Base-by-base conservation (phyloP, 2,797 vertebrate genomes). In the Phataginus tricuspis region DNA sequence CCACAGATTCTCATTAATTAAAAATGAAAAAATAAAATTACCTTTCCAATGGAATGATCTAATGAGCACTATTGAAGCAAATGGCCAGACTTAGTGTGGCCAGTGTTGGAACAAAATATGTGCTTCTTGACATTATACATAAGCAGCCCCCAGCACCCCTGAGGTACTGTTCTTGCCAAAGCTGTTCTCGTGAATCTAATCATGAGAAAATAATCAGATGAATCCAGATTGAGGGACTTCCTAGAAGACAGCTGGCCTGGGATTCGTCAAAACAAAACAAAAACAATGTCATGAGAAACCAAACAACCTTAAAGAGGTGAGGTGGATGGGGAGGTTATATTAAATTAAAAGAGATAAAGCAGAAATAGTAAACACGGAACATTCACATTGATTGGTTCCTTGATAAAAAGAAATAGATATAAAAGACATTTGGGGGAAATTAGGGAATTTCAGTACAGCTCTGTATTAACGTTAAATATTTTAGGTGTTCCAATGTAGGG, bases 51-150 rank as follows among this genome's bases (percentile, higher is more conserved):
- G 37, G 80, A 63, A 34, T 23, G 10, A 5, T 12, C 80, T 49
- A 21, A 37, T 4, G n/a, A 74, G 10, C 6, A 1, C 6, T 9
- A 29, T 27, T 27, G 74, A 23, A 61, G 13, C 63, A 27, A 55
- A n/a, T 29, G 71, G 7, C 39, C 89, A 64, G 14, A 12, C 12
- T 53, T 31, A 29, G 19, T 11, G 3, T 49, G 29, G 45, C 27
- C 7, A 21, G 2, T 1, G 3, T 25, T 16, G 4, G 6, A 12
- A 19, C 14, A 2, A 55, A 45, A 45, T 14, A 0, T 4, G 3
- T 9, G 2, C 27, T 25, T 55, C 15, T 29, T 21, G 25, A 7
- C 7, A 7, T 0, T 1, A 39, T 5, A 16, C 9, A 1, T n/a
- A 9, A 42, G 31, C 14, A 10, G 29, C 4, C 25, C 29, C 3